phyloP scores from a whole-genome alignment of 1,140 invertebrate species.

The Bradynema listronoti region DNA sequence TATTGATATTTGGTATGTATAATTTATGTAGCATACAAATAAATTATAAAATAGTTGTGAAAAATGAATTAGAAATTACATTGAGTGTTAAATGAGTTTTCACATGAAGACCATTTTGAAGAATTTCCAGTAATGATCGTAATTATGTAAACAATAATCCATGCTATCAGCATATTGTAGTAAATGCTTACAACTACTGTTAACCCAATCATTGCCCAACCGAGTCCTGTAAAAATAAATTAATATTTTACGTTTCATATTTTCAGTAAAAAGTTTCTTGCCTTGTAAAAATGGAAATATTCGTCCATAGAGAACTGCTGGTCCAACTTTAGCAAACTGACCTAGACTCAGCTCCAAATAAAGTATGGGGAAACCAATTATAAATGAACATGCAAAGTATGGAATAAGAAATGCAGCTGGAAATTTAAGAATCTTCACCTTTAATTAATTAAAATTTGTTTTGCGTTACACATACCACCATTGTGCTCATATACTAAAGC shows the following conservation, averaged over 20 bases:
- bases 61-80: constrained; percentile 14
- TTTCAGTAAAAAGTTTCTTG: background rate
- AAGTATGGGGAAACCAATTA: constrained; percentile 32
- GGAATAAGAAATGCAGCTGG: constrained; percentile 36
- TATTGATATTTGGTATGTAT: constrained; percentile 59
- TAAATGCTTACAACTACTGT: constrained; percentile 96
- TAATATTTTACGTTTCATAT: background rate
- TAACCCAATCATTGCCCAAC: constrained; percentile 91
- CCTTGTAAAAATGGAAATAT: constrained; percentile 32
- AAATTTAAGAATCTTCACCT: constrained; percentile 14
- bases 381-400: constrained; percentile 27
- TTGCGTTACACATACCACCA: constrained; percentile 3
- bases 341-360: constrained; percentile 33
- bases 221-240: constrained; percentile 61
- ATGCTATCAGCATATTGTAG: constrained; percentile 81
- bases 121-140: constrained; percentile 12
- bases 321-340: constrained; percentile 26
- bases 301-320: constrained; percentile 33
- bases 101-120: constrained; percentile 7
- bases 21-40: constrained; percentile 60
- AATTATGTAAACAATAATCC: constrained; percentile 92
- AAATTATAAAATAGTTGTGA: constrained; percentile 69
- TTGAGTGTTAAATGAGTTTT: constrained; percentile 11
- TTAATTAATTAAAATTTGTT: constrained; percentile 5
- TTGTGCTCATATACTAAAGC: constrained; percentile 26